These are phyloP conservation scores for Sarotherodon lohbergeri DNA, from an alignment of 2,113 vertebrate genomes.

Conservation along the genomic window DNA sequence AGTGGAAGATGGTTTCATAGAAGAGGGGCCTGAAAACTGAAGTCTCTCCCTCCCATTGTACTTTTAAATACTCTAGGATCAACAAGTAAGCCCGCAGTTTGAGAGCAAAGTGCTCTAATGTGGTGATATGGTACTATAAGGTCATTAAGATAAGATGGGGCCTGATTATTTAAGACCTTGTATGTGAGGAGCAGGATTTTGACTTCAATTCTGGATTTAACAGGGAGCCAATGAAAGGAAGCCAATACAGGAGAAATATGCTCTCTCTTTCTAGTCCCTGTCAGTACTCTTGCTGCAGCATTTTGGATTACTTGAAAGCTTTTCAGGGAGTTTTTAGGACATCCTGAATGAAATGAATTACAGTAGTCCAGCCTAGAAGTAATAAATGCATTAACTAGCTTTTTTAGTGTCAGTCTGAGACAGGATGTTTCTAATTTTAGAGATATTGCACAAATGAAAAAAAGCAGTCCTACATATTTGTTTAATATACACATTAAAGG, in stretches of 20 bases:
- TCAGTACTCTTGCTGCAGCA: neutral
- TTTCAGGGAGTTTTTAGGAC: neutral
- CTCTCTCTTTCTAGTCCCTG: neutral
- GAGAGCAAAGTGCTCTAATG: neutral
- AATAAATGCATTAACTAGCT: neutral
- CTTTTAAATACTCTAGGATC: neutral
- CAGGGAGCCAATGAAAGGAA: accelerated
- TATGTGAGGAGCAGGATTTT: neutral
- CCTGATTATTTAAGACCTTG: neutral
- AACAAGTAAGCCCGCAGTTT: accelerated
- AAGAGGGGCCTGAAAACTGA: neutral
- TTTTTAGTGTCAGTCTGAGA: neutral
- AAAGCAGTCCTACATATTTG: neutral
- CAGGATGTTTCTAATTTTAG: neutral
- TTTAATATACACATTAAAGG: neutral
- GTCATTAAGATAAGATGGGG: neutral
- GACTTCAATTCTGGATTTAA: accelerated
- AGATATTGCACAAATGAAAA: neutral
- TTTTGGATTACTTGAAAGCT: neutral
- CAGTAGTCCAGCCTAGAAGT: neutral
- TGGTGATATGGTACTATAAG: neutral
- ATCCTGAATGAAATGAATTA: neutral
- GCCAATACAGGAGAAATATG: neutral
- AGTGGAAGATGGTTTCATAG: neutral
- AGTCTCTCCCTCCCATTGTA: neutral